Evolutionary conservation across 30 jellyfish, hydroid and myxozoan genomes (phyloP), one percentile per base, ranked within the genome.

Genomic region (Nemopilema nomurai): DNA sequence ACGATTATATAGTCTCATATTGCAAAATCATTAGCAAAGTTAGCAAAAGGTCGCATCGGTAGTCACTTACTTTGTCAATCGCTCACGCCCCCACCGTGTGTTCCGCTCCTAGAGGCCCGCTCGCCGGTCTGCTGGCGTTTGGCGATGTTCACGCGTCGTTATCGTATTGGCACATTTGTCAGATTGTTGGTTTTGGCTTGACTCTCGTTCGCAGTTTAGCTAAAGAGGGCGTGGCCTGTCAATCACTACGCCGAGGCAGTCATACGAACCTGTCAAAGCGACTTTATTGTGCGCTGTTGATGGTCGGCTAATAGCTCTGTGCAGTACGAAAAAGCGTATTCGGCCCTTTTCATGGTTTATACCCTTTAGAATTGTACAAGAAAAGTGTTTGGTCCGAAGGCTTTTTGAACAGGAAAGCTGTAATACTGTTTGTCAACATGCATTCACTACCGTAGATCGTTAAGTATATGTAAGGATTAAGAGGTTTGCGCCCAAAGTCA

Each of bases 321-420:
- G 52, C 84, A 73, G 62, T 86, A n/a, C 80, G 69, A 32, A 64
- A 68, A 74, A 67, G 87, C 80, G 49, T 73, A 68, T 74, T 67
- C 93, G 93, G 93, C 51, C 51, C 67, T 29, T 84, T 84, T 84
- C 87, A 84, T 53, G 93, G 82, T 68, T 84, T 84, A 84, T 83
- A 26, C 28, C 74, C 93, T 67, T 51, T 84, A 71, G 76, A 84
- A 67, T 28, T 66, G 82, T 50, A 65, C 65, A 7, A 23, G 93
- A 84, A 84, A 71, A 81, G 49, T 49, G 77, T 67, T 84, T 72
- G 93, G 87, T 74, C 87, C 87, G 93, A 72, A 68, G 87, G 93
- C 87, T 84, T 84, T 84, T 84, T 70, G 67, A 84, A 73, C 93
- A 84, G 93, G 93, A 84, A 84, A 84, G 86, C 77, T 84, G 93